phyloP scores from a whole-genome alignment of 2,113 vertebrate genomes.

The Panthera uncia region DNA sequence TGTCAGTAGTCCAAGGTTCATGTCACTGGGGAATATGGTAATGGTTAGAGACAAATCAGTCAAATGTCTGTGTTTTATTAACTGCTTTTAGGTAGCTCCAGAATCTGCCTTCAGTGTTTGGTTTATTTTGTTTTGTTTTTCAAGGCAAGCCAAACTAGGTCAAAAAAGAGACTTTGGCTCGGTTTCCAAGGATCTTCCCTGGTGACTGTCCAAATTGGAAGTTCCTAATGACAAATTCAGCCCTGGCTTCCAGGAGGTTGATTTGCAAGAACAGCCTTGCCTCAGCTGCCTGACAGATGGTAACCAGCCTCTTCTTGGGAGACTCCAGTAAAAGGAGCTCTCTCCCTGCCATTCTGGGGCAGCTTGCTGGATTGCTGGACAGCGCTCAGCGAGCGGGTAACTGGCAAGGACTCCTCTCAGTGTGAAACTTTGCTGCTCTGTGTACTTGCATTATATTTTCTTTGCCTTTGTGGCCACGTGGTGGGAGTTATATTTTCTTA shows the following conservation, averaged over 20 bases:
- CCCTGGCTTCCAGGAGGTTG: neutral
- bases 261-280: neutral
- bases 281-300: neutral
- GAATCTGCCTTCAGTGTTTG: neutral
- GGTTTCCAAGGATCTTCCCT: slow-evolving; percentile 8
- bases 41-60: neutral
- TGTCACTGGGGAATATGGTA: neutral
- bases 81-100: neutral
- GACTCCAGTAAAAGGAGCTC: neutral
- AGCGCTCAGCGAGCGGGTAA: neutral
- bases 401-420: neutral
- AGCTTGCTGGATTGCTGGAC: neutral
- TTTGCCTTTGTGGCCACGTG: neutral
- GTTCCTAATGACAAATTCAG: neutral
- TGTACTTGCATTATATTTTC: neutral
- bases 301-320: neutral
- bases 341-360: fast-evolving
- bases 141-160: slow-evolving; percentile 17
- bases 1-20: neutral
- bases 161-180: slow-evolving; percentile 17
- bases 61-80: neutral
- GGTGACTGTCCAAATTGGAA: slow-evolving; percentile 10
- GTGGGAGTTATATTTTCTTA: neutral
- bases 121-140: neutral
- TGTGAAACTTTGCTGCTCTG: neutral